Base-by-base conservation (phyloP, 2,888 invertebrate species). In the Sesia bembeciformis region DNA sequence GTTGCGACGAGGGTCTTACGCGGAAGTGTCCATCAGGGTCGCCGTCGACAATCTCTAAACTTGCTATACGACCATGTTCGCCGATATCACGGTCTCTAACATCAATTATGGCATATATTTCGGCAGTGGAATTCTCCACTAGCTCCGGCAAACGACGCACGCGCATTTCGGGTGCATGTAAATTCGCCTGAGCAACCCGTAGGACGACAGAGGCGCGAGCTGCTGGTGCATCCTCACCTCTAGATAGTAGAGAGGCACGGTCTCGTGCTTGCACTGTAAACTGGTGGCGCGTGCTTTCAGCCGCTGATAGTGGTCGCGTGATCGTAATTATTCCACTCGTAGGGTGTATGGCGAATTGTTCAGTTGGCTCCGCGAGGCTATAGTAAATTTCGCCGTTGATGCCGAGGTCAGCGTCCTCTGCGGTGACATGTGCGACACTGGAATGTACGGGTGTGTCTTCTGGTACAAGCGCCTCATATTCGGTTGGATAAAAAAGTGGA, bases 331-430 rank as follows among this genome's bases (percentile, higher is more conserved):
- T 93, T 5, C 98, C 98, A 52, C 95, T 95, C 54, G 97, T 96
- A 2, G 98, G 97, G 81, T 99, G 97, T 56, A 99, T 94, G 42
- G 97, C 95, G 78, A 98, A 99, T 67, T 93, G 93, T 71, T 95
- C 94, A 51, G 94, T 96, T 57, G 92, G 91, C 65, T 95, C 93
- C 53, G 92, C 90, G 69, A 99, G 93, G 78, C 97, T 97, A 86
- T 98, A 99, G 86, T 98, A 98, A 66, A 99, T 96, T 88, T 98
- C 97, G 0, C 98, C 98, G 81, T 99, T 99, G 67, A 97, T 91
- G 3, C 98, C 99, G 42, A 96, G 90, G 81, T 99, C 99, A 3
- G 99, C 98, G 84, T 99, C 99, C 72, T 97, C 97, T 0, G 98
- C 99, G 42, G 93, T 90, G 53, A 96, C 95, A 70, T 91, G 92